A percentile compares a stretch with the other conserved stretches of the same genome.
Conservation (phyloP, 2,797 vertebrate genomes). For the Miichthys miiuy region DNA sequence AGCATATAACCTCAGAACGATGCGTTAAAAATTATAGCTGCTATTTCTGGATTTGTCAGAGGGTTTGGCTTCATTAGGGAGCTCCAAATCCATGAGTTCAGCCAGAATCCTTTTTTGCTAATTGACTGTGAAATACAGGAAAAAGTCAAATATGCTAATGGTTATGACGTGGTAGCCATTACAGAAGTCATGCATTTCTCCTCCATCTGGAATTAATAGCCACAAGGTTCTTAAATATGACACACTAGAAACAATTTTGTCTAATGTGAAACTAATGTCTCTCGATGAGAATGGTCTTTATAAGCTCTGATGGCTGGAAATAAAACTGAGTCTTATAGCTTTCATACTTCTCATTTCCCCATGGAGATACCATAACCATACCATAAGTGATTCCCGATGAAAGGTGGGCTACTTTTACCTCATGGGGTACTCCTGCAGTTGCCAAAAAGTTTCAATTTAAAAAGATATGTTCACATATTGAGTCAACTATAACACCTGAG, state of each 20-base stretch:
- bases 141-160: conserved; percentile 58
- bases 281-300: conserved; percentile 1
- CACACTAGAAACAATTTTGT: conserved; percentile 26
- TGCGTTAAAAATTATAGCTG: conserved; percentile 32
- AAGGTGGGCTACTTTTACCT: not conserved
- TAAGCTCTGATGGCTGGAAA: conserved; percentile 16
- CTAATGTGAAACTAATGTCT: conserved; percentile 38
- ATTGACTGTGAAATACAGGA: conserved; percentile 56
- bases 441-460: not conserved
- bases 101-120: conserved; percentile 49
- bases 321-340: not conserved
- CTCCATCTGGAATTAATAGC: conserved; percentile 34
- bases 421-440: not conserved
- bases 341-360: not conserved
- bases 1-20: conserved; percentile 56
- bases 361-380: not conserved
- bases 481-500: not conserved
- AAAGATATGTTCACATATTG: not conserved
- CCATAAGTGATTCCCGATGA: not conserved
- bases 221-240: conserved; percentile 20
- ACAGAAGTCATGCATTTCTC: conserved; percentile 42
- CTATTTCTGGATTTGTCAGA: conserved; percentile 57
- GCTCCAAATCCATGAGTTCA: conserved; percentile 35
- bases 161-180: conserved; percentile 27
- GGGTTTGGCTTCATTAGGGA: conserved; percentile 59